A percentile compares a stretch with the other conserved stretches of the same genome.
phyloP scores from a whole-genome alignment of 2,888 invertebrate genomes.

The Lycophotia porphyrea region DNA sequence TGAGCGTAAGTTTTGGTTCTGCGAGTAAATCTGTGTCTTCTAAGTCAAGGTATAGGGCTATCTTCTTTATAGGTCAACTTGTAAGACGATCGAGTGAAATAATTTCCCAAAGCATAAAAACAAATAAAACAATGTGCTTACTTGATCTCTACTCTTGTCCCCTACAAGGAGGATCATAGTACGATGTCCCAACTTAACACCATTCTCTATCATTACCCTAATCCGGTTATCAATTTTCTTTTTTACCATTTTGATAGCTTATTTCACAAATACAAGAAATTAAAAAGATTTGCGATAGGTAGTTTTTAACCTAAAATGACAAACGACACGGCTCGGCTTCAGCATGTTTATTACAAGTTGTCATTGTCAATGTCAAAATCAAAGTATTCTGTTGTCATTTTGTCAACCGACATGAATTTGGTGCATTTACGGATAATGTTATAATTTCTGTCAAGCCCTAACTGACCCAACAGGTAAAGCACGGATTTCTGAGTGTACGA shows the following conservation, averaged over 20 bases:
- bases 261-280: constrained; percentile 35
- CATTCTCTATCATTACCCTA: constrained; percentile 98
- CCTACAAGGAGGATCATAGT: constrained; percentile 98
- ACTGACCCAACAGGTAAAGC: too few species aligned
- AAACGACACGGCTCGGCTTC: constrained; percentile 54
- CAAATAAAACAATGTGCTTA: constrained; percentile 75
- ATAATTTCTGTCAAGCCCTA: neutral
- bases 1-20: neutral
- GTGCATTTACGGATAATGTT: constrained; percentile 1
- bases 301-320: constrained; percentile 72
- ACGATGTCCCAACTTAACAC: constrained; percentile 96
- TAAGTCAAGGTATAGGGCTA: neutral
- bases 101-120: neutral
- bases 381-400: neutral
- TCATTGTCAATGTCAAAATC: constrained; percentile 7
- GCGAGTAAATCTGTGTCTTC: neutral
- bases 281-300: constrained; percentile 32
- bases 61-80: constrained; percentile 1
- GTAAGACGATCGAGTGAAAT: neutral
- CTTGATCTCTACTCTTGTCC: constrained; percentile 98
- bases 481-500: neutral
- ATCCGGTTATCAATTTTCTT: constrained; percentile 99
- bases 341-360: constrained; percentile 49
- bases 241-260: constrained; percentile 92
- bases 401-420: too few species aligned